Conservation (phyloP, 2,113 vertebrate genomes). For the Casuarius casuarius region DNA sequence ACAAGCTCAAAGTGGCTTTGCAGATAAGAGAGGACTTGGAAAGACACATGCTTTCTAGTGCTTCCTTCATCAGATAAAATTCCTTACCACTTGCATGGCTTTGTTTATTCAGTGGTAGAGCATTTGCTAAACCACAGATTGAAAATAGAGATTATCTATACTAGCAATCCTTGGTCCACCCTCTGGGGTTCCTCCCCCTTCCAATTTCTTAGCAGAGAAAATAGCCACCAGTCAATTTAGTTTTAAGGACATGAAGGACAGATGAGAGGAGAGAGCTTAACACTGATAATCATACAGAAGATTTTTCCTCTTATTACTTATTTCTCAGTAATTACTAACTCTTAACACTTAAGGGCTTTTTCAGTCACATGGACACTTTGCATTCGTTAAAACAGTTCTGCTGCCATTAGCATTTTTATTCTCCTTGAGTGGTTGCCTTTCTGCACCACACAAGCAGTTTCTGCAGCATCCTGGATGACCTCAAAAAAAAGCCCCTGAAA, state of each 20-base stretch:
- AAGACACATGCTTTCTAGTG: neutral
- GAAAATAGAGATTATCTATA: neutral
- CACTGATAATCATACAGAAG: neutral
- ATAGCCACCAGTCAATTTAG: neutral
- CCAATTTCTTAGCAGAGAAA: neutral
- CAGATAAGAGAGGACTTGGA: neutral
- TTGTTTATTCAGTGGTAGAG: neutral
- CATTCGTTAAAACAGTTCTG: neutral
- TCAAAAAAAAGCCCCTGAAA: neutral
- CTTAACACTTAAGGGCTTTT: neutral
- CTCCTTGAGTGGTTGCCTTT: neutral
- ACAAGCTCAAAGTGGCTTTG: neutral
- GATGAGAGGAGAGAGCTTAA: neutral
- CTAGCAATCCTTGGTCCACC: neutral
- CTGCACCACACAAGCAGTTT: neutral
- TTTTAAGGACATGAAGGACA: neutral
- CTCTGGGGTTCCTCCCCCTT: neutral
- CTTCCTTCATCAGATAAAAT: conserved; percentile 1
- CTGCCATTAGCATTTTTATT: neutral
- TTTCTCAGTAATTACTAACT: neutral
- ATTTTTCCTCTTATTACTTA: neutral
- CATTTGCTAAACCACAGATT: neutral
- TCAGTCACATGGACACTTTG: neutral
- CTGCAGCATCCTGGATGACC: neutral
- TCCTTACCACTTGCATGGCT: neutral